Conservation (phyloP, 2,113 vertebrate genomes). For the Hippocampus guttulatus region DNA sequence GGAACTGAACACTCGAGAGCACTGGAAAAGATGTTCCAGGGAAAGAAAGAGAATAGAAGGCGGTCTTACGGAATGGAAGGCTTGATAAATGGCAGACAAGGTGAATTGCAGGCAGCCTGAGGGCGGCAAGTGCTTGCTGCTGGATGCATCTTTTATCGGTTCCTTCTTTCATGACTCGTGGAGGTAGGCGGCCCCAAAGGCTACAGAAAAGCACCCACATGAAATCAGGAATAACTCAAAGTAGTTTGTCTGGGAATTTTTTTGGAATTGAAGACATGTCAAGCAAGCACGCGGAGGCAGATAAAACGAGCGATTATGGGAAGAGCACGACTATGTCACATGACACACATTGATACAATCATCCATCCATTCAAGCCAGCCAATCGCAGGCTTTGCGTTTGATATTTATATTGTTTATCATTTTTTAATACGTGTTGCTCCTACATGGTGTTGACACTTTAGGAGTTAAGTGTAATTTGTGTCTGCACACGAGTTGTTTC, state of each 20-base stretch:
- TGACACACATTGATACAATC: too few relatives aligned
- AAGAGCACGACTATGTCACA: background rate
- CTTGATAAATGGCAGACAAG: background rate
- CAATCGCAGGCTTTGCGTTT: too few relatives aligned
- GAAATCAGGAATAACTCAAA: background rate
- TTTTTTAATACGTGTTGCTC: too few relatives aligned
- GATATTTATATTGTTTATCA: too few relatives aligned
- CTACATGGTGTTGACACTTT: too few relatives aligned
- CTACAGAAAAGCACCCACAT: background rate
- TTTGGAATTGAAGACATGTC: background rate
- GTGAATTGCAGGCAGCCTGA: background rate
- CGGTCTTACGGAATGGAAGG: background rate
- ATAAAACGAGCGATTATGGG: background rate
- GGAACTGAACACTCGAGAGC: too few relatives aligned
- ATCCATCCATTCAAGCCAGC: too few relatives aligned
- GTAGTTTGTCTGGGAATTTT: background rate
- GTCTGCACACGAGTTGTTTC: background rate
- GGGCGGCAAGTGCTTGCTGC: background rate
- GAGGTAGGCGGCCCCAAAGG: background rate
- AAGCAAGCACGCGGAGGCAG: background rate
- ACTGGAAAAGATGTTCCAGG: background rate
- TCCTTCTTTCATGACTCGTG: background rate
- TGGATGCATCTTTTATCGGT: background rate
- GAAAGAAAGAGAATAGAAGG: background rate
- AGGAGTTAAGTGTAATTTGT: background rate